These are phyloP conservation scores for Empis livida DNA, from an alignment of 2,888 invertebrate genomes.

Conservation along the genomic window DNA sequence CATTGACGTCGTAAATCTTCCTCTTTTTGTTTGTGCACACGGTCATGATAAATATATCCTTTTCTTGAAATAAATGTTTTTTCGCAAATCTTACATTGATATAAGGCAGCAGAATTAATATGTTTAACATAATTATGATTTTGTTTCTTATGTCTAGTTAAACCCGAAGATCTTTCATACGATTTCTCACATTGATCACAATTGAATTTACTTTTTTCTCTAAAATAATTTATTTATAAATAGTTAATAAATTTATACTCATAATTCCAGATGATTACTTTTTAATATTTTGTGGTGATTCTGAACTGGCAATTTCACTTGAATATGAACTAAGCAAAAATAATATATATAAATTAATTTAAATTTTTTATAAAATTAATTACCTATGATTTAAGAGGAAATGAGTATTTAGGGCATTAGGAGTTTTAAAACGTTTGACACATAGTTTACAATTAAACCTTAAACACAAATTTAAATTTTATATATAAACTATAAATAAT, in stretches of 20 bases:
- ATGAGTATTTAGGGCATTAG: background rate
- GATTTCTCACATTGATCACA: background rate
- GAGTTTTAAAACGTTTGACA: too few species aligned
- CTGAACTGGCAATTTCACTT: background rate
- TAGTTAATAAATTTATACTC: background rate
- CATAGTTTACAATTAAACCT: too few species aligned
- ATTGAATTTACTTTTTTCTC: too few species aligned
- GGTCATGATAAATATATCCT: too few species aligned
- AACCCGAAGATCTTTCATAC: background rate
- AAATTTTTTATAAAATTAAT: background rate
- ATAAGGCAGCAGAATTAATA: background rate
- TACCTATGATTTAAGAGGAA: background rate
- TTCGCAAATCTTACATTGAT: background rate
- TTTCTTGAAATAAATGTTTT: background rate
- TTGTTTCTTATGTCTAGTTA: background rate
- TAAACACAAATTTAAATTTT: too few species aligned
- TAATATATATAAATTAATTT: background rate
- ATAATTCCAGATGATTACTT: background rate
- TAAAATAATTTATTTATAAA: background rate
- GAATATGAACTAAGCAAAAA: background rate
- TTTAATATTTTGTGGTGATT: background rate
- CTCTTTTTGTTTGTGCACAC: background rate
- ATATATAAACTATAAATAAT: too few species aligned
- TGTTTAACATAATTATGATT: background rate
- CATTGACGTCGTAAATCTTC: background rate